Evolutionary conservation across 2,888 invertebrate genomes (phyloP).

Genomic region (Monochamus alternatus): DNA sequence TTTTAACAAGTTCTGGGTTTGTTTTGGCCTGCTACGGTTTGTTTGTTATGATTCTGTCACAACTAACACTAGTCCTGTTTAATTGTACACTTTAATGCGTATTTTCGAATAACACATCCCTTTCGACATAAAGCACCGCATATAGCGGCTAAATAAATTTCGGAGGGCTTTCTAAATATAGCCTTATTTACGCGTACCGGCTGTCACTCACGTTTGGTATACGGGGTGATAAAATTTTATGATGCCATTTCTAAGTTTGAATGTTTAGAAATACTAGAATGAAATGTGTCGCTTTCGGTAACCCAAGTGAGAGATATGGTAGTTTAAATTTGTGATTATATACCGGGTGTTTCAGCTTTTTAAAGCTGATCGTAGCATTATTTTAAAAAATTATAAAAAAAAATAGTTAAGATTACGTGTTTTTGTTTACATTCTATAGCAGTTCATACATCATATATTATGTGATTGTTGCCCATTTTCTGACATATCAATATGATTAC

Average conservation of each 20-base stretch:
- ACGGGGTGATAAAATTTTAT: conserved; percentile 49
- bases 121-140: not conserved
- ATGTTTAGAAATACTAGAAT: conserved; percentile 9
- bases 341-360: too few relatives aligned
- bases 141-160: conserved; percentile 19
- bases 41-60: not conserved
- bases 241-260: conserved; percentile 26
- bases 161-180: conserved; percentile 40
- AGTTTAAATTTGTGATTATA: too few relatives aligned
- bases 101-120: conserved; percentile 4
- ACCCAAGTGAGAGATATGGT: not conserved
- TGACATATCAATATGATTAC: too few relatives aligned
- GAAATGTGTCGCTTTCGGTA: conserved; percentile 2
- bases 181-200: conserved; percentile 44
- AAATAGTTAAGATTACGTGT: too few relatives aligned
- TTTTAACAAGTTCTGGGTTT: too few relatives aligned
- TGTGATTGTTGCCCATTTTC: too few relatives aligned
- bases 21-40: not conserved
- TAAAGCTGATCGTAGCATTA: too few relatives aligned
- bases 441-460: too few relatives aligned
- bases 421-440: too few relatives aligned
- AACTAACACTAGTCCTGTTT: not conserved
- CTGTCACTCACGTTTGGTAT: conserved; percentile 41
- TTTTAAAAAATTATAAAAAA: too few relatives aligned
- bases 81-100: not conserved